These are phyloP conservation scores for Macropus fuliginosus DNA, from an alignment of 2,797 vertebrate species.

Conservation along the genomic window DNA sequence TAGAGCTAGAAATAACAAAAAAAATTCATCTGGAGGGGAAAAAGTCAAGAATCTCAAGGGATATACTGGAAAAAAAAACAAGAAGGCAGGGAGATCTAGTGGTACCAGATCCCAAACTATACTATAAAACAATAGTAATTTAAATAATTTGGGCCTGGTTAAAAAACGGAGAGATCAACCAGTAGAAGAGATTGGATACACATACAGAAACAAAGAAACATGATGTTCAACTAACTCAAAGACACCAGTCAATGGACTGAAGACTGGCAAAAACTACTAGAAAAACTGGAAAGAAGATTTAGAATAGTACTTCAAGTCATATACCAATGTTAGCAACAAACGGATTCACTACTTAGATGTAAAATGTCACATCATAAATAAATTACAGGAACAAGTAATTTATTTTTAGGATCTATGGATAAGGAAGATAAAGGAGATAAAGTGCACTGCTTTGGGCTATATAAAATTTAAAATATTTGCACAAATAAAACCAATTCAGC, in stretches of 20 bases:
- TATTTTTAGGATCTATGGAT: not conserved
- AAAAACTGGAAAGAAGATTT: not conserved
- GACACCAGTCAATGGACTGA: not conserved
- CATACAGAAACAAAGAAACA: not conserved
- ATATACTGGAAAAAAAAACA: not conserved
- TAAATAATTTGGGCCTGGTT: not conserved
- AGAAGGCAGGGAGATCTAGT: not conserved
- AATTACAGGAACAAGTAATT: not conserved
- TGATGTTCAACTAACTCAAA: not conserved
- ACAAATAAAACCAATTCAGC: not conserved
- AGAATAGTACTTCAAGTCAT: not conserved
- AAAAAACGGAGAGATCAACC: not conserved
- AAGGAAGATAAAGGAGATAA: not conserved
- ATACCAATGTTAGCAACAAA: not conserved
- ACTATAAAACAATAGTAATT: not conserved
- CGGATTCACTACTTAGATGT: not conserved
- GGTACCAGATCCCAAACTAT: not conserved
- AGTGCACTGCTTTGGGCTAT: not conserved
- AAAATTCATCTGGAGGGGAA: not conserved
- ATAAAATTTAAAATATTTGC: not conserved
- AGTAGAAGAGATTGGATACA: not conserved
- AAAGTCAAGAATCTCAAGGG: not conserved
- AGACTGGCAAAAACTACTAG: not conserved
- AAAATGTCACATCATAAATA: not conserved
- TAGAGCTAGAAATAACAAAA: not conserved